These are phyloP conservation scores for Pyrgus malvae DNA, from an alignment of 2,888 invertebrate genomes.

Conservation along the genomic window DNA sequence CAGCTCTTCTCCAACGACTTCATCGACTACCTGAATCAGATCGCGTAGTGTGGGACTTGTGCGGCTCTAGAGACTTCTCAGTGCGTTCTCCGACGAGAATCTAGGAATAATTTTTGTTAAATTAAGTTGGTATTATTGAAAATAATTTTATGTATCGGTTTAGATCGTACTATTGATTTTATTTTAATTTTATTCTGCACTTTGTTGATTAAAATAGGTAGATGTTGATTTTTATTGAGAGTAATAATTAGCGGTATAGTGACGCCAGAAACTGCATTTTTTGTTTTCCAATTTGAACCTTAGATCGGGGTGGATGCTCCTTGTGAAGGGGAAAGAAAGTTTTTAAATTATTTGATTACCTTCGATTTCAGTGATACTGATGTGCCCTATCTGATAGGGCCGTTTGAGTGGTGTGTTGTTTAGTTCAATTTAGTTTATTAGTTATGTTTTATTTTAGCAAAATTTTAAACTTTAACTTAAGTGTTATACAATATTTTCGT, in stretches of 20 bases:
- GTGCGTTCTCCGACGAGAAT: slow-evolving; percentile 47
- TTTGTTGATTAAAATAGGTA: slow-evolving; percentile 66
- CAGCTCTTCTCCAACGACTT: slow-evolving; percentile 84
- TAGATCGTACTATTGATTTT: slow-evolving; percentile 78
- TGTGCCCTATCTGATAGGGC: slow-evolving; percentile 72
- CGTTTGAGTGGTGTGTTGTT: slow-evolving; percentile 74
- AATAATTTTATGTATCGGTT: slow-evolving; percentile 79
- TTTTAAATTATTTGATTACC: slow-evolving; percentile 71
- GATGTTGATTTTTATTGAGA: slow-evolving; percentile 74
- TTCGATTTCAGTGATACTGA: slow-evolving; percentile 74
- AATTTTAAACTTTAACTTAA: slow-evolving; percentile 79
- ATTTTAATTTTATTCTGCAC: slow-evolving; percentile 80
- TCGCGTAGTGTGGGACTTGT: slow-evolving; percentile 63
- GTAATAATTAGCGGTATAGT: slow-evolving; percentile 62
- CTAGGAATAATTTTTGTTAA: slow-evolving; percentile 76
- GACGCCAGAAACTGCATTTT: slow-evolving; percentile 79
- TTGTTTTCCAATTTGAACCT: slow-evolving; percentile 54
- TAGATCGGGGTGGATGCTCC: slow-evolving; percentile 53
- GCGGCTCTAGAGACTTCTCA: slow-evolving; percentile 44
- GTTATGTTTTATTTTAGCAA: slow-evolving; percentile 82
- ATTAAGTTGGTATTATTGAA: slow-evolving; percentile 80
- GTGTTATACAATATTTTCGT: slow-evolving; percentile 79
- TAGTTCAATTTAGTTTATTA: slow-evolving; percentile 83
- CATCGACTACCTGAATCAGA: slow-evolving; percentile 83
- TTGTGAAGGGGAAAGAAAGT: slow-evolving; percentile 60